A percentile compares a stretch with the other conserved stretches of the same genome.
phyloP scores from a whole-genome alignment of 1,140 invertebrate species.

The Scaptomyza hsui region DNA sequence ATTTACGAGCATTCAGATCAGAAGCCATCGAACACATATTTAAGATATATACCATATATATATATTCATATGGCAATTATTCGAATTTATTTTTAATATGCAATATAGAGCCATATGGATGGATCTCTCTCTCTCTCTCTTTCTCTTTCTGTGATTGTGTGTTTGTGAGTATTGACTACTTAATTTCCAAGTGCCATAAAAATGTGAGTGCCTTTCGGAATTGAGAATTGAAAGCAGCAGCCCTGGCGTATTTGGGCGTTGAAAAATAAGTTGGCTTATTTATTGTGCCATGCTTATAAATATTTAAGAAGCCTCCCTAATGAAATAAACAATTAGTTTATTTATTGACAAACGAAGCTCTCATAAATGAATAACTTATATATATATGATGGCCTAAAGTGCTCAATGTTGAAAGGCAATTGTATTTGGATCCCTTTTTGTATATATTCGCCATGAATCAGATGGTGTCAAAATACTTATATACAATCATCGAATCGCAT shows the following conservation, averaged over 20 bases:
- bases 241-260: slow-evolving; percentile 44
- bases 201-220: slow-evolving; percentile 36
- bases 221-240: slow-evolving; percentile 43
- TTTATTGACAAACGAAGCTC: slow-evolving; percentile 42
- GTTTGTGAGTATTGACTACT: slow-evolving; percentile 41
- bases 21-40: slow-evolving; percentile 1
- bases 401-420: slow-evolving; percentile 34
- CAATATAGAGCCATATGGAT: slow-evolving; percentile 39
- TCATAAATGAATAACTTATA: background rate
- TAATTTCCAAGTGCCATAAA: slow-evolving; percentile 59
- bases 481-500: slow-evolving; percentile 4
- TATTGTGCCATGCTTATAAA: slow-evolving; percentile 53
- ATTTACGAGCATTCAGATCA: slow-evolving; percentile 29
- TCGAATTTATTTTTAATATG: slow-evolving; percentile 55
- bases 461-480: slow-evolving; percentile 2
- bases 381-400: slow-evolving; percentile 23
- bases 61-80: slow-evolving; percentile 48
- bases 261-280: slow-evolving; percentile 53
- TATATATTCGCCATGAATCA: slow-evolving; percentile 15
- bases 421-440: slow-evolving; percentile 29
- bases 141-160: background rate
- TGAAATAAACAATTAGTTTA: slow-evolving; percentile 58
- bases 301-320: slow-evolving; percentile 49
- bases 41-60: slow-evolving; percentile 6
- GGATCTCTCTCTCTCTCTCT: slow-evolving; percentile 2